Evolutionary conservation across 2,888 invertebrate genomes (phyloP).

Genomic region (Neocrepidodera transversa): DNA sequence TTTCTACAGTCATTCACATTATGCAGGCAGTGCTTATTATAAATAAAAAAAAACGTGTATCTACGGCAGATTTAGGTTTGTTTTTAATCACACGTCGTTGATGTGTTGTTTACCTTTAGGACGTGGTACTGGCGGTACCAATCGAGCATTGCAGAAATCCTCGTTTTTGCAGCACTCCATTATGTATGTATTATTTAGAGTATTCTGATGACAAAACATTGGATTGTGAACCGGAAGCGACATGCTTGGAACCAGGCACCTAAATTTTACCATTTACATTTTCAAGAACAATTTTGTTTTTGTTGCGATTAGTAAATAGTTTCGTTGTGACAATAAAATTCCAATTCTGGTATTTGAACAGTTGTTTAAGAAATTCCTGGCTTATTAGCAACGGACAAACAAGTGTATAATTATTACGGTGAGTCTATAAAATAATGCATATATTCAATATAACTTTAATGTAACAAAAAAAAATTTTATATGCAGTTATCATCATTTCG

Average conservation of each 20-base stretch:
- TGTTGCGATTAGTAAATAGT: not conserved
- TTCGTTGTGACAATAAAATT: slow-evolving; percentile 27
- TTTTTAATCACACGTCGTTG: slow-evolving; percentile 23
- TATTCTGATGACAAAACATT: slow-evolving; percentile 80
- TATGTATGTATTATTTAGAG: slow-evolving; percentile 77
- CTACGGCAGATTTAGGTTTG: slow-evolving; percentile 35
- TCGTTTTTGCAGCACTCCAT: slow-evolving; percentile 82
- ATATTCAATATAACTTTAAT: no score
- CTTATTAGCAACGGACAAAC: no score
- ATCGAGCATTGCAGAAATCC: slow-evolving; percentile 76
- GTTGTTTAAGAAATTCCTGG: no score
- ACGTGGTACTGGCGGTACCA: slow-evolving; percentile 72
- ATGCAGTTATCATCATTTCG: no score
- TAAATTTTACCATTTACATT: slow-evolving; percentile 55
- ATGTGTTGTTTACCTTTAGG: slow-evolving; percentile 72
- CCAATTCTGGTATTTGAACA: slow-evolving; percentile 24
- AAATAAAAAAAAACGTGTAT: slow-evolving; percentile 32
- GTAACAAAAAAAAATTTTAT: no score
- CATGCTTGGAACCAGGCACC: slow-evolving; percentile 79
- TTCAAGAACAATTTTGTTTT: slow-evolving; percentile 7
- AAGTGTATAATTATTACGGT: no score
- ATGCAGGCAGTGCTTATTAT: slow-evolving; percentile 34
- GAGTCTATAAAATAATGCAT: no score
- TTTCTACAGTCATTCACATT: slow-evolving; percentile 29
- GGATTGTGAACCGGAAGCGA: slow-evolving; percentile 81